These are phyloP conservation scores for Hormaphis cornu DNA, from an alignment of 1,140 invertebrate genomes.

Conservation along the genomic window DNA sequence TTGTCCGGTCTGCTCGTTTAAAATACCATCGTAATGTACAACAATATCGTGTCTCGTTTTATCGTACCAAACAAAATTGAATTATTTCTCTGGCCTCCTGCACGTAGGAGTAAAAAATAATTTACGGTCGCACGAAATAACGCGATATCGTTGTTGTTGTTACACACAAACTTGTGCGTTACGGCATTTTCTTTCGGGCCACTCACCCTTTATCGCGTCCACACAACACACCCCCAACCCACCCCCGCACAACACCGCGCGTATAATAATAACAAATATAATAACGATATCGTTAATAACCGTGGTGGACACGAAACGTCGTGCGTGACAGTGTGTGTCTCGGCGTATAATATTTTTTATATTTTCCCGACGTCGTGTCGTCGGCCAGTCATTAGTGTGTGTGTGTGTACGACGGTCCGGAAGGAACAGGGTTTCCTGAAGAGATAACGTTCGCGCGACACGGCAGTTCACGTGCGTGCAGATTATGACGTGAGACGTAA, in stretches of 20 bases:
- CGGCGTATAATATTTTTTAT: constrained; percentile 1
- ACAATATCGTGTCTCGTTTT: neutral
- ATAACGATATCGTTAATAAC: constrained; percentile 21
- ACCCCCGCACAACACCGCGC: neutral
- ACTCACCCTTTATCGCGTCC: neutral
- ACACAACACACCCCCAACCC: neutral
- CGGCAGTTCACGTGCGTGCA: constrained; percentile 29
- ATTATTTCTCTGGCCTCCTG: neutral
- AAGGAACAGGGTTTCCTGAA: constrained; percentile 25
- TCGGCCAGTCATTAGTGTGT: constrained; percentile 28
- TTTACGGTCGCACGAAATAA: too few relatives aligned
- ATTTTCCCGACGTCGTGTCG: constrained; percentile 13
- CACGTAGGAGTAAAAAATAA: neutral
- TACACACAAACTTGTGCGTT: neutral
- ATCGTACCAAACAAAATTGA: neutral
- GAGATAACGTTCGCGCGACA: constrained; percentile 20
- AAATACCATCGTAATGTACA: too few relatives aligned
- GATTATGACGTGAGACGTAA: constrained; percentile 23
- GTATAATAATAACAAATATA: neutral
- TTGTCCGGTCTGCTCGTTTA: too few relatives aligned
- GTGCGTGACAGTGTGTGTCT: constrained; percentile 27
- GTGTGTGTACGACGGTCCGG: constrained; percentile 10
- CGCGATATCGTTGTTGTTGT: too few relatives aligned
- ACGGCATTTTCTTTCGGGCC: neutral
- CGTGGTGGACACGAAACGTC: constrained; percentile 22